phyloP scores from a whole-genome alignment of 2,888 invertebrate species.

The Adela reaumurella region DNA sequence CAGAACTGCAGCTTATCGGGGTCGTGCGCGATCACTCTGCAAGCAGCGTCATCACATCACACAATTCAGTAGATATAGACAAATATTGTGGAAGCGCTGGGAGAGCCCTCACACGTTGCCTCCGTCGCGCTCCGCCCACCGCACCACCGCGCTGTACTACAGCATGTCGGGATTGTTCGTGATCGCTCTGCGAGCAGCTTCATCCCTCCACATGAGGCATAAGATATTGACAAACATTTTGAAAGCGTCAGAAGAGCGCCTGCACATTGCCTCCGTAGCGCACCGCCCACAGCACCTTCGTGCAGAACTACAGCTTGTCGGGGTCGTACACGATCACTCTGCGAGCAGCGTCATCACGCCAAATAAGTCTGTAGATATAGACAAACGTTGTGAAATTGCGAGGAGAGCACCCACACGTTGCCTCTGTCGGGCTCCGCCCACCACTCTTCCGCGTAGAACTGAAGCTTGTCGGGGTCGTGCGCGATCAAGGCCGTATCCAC shows the following conservation, averaged over 20 bases:
- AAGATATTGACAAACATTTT: too few relatives aligned
- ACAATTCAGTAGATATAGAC: too few relatives aligned
- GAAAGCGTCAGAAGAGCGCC: slow-evolving; percentile 70
- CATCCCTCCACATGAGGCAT: too few relatives aligned
- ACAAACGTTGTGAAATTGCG: slow-evolving; percentile 80
- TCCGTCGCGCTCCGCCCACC: slow-evolving; percentile 45
- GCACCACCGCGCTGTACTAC: slow-evolving; percentile 76
- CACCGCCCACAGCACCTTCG: slow-evolving; percentile 67
- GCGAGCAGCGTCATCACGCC: slow-evolving; percentile 9
- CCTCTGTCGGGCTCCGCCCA: slow-evolving; percentile 39
- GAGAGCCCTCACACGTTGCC: slow-evolving; percentile 41
- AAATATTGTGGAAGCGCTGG: slow-evolving; percentile 78
- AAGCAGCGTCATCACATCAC: slow-evolving; percentile 1
- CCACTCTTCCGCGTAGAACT: slow-evolving; percentile 75
- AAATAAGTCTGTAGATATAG: too few relatives aligned
- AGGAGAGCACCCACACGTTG: slow-evolving; percentile 46
- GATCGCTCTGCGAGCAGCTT: slow-evolving; percentile 60
- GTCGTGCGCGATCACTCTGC: slow-evolving; percentile 69
- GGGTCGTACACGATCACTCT: slow-evolving; percentile 71
- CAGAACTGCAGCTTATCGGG: slow-evolving; percentile 72
- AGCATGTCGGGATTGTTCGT: slow-evolving; percentile 68
- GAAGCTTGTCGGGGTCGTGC: slow-evolving; percentile 66
- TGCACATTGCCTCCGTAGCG: too few relatives aligned
- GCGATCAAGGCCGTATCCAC: too few relatives aligned
- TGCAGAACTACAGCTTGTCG: slow-evolving; percentile 71